Evolutionary conservation across 1,140 invertebrate species (phyloP).

Genomic region (Drosophila pseudoobscura): DNA sequence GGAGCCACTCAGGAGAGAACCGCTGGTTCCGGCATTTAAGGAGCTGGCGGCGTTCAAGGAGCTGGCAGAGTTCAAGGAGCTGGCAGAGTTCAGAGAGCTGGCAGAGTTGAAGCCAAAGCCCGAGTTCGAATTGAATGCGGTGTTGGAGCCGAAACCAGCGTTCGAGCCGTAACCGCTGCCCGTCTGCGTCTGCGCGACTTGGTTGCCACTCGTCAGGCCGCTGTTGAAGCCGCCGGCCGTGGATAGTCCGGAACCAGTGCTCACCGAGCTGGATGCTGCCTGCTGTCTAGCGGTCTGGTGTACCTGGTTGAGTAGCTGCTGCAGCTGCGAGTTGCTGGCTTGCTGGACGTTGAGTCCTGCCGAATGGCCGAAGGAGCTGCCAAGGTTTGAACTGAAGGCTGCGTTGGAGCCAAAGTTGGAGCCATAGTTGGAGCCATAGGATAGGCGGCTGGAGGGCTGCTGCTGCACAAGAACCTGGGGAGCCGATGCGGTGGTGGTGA

Average conservation of each 20-base stretch:
- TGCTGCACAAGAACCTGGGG: conserved; percentile 55
- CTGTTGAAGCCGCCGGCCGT: conserved; percentile 22
- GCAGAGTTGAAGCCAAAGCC: conserved; percentile 47
- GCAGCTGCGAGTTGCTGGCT: conserved; percentile 37
- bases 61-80: conserved; percentile 40
- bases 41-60: conserved; percentile 36
- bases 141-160: conserved; percentile 6
- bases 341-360: conserved; percentile 35
- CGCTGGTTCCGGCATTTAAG: conserved; percentile 46
- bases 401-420: conserved; percentile 43
- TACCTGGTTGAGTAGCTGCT: conserved; percentile 59
- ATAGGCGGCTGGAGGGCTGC: conserved; percentile 38
- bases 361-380: conserved; percentile 33
- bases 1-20: conserved; percentile 27
- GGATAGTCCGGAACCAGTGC: conserved; percentile 26
- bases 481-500: conserved; percentile 54
- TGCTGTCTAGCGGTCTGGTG: conserved; percentile 59
- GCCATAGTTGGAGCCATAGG: conserved; percentile 31
- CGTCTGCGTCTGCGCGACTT: conserved; percentile 23
- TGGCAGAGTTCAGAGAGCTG: conserved; percentile 48
- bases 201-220: not conserved
- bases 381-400: conserved; percentile 33
- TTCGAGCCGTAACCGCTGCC: conserved; percentile 27
- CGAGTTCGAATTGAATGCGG: conserved; percentile 28
- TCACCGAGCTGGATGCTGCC: conserved; percentile 18